Conservation (phyloP, 2,888 invertebrate genomes). For the Lepeophtheirus nordmannii region DNA sequence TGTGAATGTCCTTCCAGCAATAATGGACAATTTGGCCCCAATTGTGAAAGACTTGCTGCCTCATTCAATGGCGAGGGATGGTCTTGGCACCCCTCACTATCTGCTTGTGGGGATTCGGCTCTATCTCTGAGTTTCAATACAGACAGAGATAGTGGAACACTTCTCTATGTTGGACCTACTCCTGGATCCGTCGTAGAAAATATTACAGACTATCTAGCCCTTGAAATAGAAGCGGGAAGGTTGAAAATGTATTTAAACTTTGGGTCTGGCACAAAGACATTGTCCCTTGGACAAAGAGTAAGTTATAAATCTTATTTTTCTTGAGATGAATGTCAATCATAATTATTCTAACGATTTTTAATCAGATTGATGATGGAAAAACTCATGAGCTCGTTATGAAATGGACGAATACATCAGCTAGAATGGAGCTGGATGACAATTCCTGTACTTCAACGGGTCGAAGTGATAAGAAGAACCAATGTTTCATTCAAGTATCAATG, state of each 20-base stretch:
- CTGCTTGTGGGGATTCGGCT: constrained; percentile 66
- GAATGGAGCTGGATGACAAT: constrained; percentile 21
- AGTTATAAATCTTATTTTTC: neutral
- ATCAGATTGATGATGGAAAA: constrained; percentile 59
- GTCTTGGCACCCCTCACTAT: constrained; percentile 76
- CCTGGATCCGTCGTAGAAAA: constrained; percentile 14
- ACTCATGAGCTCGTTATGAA: constrained; percentile 73
- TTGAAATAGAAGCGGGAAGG: constrained; percentile 21
- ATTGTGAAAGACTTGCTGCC: constrained; percentile 73
- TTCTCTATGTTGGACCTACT: constrained; percentile 51
- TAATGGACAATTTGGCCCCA: constrained; percentile 51
- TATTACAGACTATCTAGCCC: constrained; percentile 20
- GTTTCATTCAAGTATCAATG: neutral
- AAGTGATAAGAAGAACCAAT: neutral
- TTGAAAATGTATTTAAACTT: constrained; percentile 62
- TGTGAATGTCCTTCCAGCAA: constrained; percentile 66
- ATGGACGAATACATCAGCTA: constrained; percentile 39
- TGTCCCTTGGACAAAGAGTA: constrained; percentile 48
- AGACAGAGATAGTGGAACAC: constrained; percentile 55
- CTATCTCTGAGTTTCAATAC: constrained; percentile 67
- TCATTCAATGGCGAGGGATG: constrained; percentile 80
- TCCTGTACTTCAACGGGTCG: constrained; percentile 2
- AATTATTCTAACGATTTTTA: neutral
- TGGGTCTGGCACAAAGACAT: constrained; percentile 60
- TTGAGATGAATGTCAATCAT: neutral